Percentiles rank a stretch among this genome's conserved stretches.
phyloP scores from a whole-genome alignment of 2,888 invertebrate species.

The Orthonychiurus folsomi region DNA sequence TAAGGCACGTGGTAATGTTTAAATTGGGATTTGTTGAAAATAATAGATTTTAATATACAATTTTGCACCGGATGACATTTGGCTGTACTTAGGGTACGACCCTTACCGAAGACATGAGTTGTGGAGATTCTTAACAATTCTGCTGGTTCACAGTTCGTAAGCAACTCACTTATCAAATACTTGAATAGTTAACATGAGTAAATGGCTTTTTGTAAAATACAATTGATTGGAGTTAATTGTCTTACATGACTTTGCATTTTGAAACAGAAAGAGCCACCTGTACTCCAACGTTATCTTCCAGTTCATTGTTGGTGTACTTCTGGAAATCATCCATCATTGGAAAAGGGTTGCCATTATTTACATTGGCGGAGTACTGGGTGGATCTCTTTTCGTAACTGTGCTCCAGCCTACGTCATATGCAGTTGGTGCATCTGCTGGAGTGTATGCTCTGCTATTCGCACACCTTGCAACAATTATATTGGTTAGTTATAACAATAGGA shows the following conservation, averaged over 20 bases:
- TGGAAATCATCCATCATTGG: slow-evolving; percentile 20
- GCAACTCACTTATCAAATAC: neutral
- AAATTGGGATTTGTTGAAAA: too few relatives aligned
- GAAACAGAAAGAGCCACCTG: slow-evolving; percentile 14
- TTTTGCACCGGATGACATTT: too few relatives aligned
- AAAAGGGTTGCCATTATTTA: slow-evolving; percentile 15
- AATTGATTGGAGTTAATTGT: slow-evolving; percentile 3
- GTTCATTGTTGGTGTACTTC: slow-evolving; percentile 16
- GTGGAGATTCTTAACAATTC: slow-evolving; percentile 17
- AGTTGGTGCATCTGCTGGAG: slow-evolving; percentile 19
- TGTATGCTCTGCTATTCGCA: slow-evolving; percentile 15
- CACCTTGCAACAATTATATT: too few relatives aligned
- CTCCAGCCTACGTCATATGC: slow-evolving; percentile 13
- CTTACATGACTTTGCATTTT: too few relatives aligned
- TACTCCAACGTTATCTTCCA: slow-evolving; percentile 16
- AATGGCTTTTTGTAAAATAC: neutral
- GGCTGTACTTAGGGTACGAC: too few relatives aligned
- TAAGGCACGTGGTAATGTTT: too few relatives aligned
- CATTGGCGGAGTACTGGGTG: slow-evolving; percentile 12
- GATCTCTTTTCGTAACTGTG: slow-evolving; percentile 16
- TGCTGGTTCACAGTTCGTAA: too few relatives aligned
- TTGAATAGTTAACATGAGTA: too few relatives aligned
- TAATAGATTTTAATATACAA: too few relatives aligned
- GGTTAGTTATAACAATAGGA: too few relatives aligned
- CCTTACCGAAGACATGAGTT: slow-evolving; percentile 16